Conservation (phyloP, 2,797 vertebrate species). For the Enoplosus armatus region DNA sequence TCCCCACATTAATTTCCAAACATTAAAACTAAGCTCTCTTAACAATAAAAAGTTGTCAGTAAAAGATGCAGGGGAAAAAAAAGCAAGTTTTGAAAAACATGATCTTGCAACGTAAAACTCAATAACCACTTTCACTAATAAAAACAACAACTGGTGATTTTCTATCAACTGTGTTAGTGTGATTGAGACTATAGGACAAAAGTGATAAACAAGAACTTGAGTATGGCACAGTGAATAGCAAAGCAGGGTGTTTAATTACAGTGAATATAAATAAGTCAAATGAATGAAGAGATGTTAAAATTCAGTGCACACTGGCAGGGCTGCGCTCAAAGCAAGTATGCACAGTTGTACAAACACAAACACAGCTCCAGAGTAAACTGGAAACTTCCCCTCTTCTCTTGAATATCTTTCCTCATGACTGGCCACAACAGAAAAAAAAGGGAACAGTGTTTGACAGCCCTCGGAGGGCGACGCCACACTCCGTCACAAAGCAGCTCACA, state of each 20-base stretch:
- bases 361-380: conserved; percentile 52
- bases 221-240: conserved; percentile 11
- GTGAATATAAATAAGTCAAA: conserved; percentile 31
- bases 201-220: neutral
- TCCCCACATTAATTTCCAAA: neutral
- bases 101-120: neutral
- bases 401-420: conserved; percentile 53
- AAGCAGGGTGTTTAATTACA: conserved; percentile 33
- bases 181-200: conserved; percentile 4
- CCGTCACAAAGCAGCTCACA: conserved; percentile 67
- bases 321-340: conserved; percentile 46
- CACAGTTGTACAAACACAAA: conserved; percentile 68
- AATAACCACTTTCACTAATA: neutral
- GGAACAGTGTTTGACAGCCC: conserved; percentile 56
- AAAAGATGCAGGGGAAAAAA: conserved; percentile 6
- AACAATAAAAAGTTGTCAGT: neutral
- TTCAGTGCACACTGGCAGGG: conserved; percentile 33
- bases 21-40: conserved; percentile 1
- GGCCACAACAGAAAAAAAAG: conserved; percentile 44
- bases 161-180: neutral
- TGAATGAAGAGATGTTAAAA: conserved; percentile 45
- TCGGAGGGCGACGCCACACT: conserved; percentile 51
- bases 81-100: conserved; percentile 2
- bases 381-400: conserved; percentile 48
- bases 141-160: neutral